Evolutionary conservation across 2,888 invertebrate species (phyloP), one percentile per base, ranked within the genome.

Genomic region (Eupsilia transversa): DNA sequence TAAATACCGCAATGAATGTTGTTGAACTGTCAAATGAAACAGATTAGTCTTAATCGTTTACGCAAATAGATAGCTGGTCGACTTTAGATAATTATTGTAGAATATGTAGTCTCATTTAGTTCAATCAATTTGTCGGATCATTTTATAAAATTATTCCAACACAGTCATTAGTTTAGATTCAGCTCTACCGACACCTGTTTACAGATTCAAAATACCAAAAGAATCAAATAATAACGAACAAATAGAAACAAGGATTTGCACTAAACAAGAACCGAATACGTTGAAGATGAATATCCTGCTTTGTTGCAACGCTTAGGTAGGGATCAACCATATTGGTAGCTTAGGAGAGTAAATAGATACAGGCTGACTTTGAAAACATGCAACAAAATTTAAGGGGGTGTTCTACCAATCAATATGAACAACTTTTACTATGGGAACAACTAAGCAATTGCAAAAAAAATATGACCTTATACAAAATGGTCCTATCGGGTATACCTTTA

Each of bases 221-320:
- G 43, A 70, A 23, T 59, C 69, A 52, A 56, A 72, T 77, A 54
- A 17, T 60, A 61, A 60, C 38, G 70, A 72, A 72, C 49, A 20
- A 7, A 20, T 66, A 49, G 43, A 56, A 35, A 57, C 54, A 35
- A 59, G 43, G 41, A 30, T 38, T 79, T 64, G 41, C 46, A 30
- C 35, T 60, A 3, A 20, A 59, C 67, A 67, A 46, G 76, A 63
- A 9, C 59, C 49, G 46, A 35, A 33, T 61, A 65, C 27, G 27
- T 43, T 52, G 72, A 83, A 85, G 76, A 75, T 81, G 52, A 46
- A 41, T 49, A 66, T 74, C 59, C 85, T 84, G 67, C 81, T 84
- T 52, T 82, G 77, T 85, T 71, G 65, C 41, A 65, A 56, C n/a
- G 54, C 38, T 77, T 82, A 84, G 80, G 80, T 80, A 41, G 81